Conservation (phyloP, 2,888 invertebrate species). For the Phania funesta region DNA sequence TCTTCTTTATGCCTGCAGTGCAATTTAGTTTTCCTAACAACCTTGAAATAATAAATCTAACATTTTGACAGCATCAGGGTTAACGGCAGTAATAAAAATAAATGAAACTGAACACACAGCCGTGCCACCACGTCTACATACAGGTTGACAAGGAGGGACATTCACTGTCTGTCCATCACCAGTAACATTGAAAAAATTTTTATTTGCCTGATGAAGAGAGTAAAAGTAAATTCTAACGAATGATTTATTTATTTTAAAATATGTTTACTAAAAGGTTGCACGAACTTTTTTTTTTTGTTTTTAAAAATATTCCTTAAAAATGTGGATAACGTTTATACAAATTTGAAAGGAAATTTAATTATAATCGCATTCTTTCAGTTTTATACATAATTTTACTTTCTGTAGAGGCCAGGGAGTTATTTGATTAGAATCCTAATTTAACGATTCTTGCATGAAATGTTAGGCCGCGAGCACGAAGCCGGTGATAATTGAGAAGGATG, state of each 20-base stretch:
- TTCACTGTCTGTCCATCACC: neutral
- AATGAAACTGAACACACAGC: conserved; percentile 6
- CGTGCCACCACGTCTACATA: neutral
- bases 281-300: neutral
- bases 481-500: no score
- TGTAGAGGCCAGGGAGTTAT: no score
- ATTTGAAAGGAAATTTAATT: no score
- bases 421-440: no score
- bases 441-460: no score
- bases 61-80: conserved; percentile 60
- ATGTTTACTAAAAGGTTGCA: neutral
- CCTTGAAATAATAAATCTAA: conserved; percentile 65
- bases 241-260: neutral
- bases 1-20: neutral
- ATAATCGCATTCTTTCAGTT: no score
- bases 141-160: neutral
- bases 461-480: no score
- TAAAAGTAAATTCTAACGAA: neutral
- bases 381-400: no score
- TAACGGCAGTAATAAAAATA: conserved; percentile 34
- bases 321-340: no score
- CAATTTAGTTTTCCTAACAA: conserved; percentile 14
- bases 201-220: neutral
- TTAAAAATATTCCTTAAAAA: no score
- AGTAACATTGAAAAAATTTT: neutral